Base-by-base conservation (phyloP, 2,888 invertebrate genomes). In the Cacoxenus indagator region DNA sequence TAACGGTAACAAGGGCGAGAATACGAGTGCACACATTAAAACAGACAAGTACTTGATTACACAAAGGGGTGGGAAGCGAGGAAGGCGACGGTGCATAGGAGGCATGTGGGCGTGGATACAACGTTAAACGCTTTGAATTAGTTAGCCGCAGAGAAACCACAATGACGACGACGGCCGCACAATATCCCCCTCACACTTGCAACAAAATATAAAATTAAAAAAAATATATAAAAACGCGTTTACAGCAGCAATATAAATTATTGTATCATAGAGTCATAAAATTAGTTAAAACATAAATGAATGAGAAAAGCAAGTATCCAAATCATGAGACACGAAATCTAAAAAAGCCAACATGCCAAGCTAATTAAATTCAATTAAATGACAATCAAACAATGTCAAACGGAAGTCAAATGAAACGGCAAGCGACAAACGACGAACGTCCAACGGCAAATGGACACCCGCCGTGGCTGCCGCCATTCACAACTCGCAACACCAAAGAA, bases 341-440 rank as follows among this genome's bases (percentile, higher is more conserved):
- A n/a, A n/a, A n/a, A n/a, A 43, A 29, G n/a, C 46, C 43, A 43
- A 43, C 62, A 67, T 67, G 75, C n/a, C n/a, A 79, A 82, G 81
- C 85, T 87, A 85, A 87, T 85, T 85, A 85, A 87, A 85, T 85
- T 87, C 86, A 85, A 85, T 87, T 87, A 85, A 87, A 87, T 80
- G 82, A 81, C 87, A 86, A 85, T 85, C 87, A 86, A 87, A 84
- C 84, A 84, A 81, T 83, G 86, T 86, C 85, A 85, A 85, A 78
- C 84, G 80, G 83, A 78, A 82, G 78, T 85, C 79, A 84, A 76
- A 74, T 67, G 77, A 75, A 75, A 73, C 73, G 65, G 68, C 65
- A 64, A 65, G 70, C 67, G n/a, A n/a, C n/a, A 72, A 68, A 70
- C 73, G 77, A 67, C 72, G 68, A 66, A 72, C 70, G 69, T 73